Conservation (phyloP, 2,888 invertebrate genomes). For the Apodemia duryi region DNA sequence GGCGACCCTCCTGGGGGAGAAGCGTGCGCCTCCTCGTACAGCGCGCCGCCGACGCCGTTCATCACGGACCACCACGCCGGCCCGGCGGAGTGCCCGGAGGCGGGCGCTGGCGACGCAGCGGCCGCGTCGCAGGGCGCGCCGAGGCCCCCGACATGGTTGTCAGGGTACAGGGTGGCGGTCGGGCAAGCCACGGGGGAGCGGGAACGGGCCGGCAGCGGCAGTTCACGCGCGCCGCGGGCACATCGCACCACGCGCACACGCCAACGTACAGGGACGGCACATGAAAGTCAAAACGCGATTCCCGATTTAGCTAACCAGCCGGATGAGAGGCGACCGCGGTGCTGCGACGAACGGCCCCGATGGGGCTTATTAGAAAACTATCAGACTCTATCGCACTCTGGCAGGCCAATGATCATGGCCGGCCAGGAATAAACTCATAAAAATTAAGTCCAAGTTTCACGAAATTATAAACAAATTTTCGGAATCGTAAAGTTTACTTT, state of each 20-base stretch:
- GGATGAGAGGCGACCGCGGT: slow-evolving; percentile 55
- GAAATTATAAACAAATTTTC: slow-evolving; percentile 24
- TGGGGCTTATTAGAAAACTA: slow-evolving; percentile 30
- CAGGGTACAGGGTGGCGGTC: slow-evolving; percentile 90
- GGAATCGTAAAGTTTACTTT: slow-evolving; percentile 17
- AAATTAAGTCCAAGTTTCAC: slow-evolving; percentile 36
- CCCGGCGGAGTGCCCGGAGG: slow-evolving; percentile 90
- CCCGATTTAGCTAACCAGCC: slow-evolving; percentile 73
- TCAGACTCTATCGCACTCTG: slow-evolving; percentile 27
- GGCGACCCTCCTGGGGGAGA: slow-evolving; percentile 80
- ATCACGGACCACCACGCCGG: slow-evolving; percentile 92
- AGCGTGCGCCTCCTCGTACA: slow-evolving; percentile 85
- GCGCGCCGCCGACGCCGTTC: slow-evolving; percentile 88
- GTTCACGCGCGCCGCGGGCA: slow-evolving; percentile 76
- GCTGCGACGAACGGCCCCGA: slow-evolving; percentile 27
- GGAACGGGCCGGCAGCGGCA: slow-evolving; percentile 53
- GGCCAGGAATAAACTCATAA: slow-evolving; percentile 26
- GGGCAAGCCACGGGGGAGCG: slow-evolving; percentile 87
- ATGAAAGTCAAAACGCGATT: slow-evolving; percentile 76
- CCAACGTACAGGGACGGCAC: slow-evolving; percentile 70
- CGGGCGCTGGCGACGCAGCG: slow-evolving; percentile 87
- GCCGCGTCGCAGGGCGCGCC: slow-evolving; percentile 84
- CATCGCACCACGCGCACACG: slow-evolving; percentile 75
- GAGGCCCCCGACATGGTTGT: slow-evolving; percentile 84
- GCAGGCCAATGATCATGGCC: slow-evolving; percentile 27